A percentile compares a stretch with the other conserved stretches of the same genome.
These are phyloP conservation scores for Ariolimax columbianus DNA, from an alignment of 2,888 invertebrate genomes.

Conservation along the genomic window DNA sequence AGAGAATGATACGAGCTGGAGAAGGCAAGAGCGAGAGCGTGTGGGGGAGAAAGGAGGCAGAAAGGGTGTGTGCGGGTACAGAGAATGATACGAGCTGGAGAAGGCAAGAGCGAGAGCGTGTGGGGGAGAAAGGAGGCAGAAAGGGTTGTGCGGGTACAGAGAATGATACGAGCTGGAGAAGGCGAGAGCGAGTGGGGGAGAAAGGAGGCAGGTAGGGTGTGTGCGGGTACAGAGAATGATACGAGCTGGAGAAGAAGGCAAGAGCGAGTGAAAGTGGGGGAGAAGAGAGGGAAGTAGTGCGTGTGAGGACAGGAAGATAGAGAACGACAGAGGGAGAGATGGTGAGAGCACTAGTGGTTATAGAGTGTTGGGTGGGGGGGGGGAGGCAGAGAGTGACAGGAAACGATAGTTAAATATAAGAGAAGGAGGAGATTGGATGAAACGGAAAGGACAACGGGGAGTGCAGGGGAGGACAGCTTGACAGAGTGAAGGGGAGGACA, in stretches of 20 bases:
- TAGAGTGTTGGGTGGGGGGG: not conserved
- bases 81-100: too few species aligned
- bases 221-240: too few species aligned
- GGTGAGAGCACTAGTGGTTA: not conserved
- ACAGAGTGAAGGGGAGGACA: too few species aligned
- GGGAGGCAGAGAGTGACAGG: not conserved
- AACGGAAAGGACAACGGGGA: too few species aligned
- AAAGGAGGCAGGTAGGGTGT: not conserved
- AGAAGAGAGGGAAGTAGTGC: not conserved
- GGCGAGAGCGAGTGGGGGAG: conserved; percentile 22
- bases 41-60: not conserved
- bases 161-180: too few species aligned
- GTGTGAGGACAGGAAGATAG: too few species aligned
- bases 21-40: not conserved
- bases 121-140: not conserved
- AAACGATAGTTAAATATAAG: conserved; percentile 3
- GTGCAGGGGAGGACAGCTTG: too few species aligned
- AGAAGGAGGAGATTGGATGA: not conserved
- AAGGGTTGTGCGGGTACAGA: not conserved
- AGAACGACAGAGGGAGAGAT: not conserved
- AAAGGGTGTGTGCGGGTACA: not conserved
- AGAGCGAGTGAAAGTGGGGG: too few species aligned
- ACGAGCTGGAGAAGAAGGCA: too few species aligned
- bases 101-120: not conserved
- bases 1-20: too few species aligned